Evolutionary conservation across 1,140 invertebrate genomes (phyloP).

Genomic region (Globodera ellingtonae): DNA sequence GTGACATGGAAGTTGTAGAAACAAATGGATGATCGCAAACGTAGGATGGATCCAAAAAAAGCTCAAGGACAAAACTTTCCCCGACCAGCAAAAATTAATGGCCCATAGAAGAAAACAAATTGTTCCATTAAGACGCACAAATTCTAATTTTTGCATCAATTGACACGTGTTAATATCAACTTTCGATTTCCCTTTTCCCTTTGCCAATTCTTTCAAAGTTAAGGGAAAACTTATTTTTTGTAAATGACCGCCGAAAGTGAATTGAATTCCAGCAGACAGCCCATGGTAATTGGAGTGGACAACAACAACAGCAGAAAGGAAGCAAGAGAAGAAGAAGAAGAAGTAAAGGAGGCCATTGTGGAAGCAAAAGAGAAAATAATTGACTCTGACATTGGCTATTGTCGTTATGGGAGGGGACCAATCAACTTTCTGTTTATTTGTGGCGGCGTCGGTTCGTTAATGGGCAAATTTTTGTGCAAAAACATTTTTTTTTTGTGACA

Average conservation of each 20-base stretch:
- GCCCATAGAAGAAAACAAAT: too few species aligned
- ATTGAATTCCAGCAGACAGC: background rate
- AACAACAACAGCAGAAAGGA: background rate
- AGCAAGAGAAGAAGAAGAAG: background rate
- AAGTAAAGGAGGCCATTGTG: slow-evolving; percentile 34
- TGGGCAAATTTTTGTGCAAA: background rate
- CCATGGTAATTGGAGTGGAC: background rate
- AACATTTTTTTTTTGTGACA: slow-evolving; percentile 23
- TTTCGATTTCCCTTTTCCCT: too few species aligned
- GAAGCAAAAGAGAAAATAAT: slow-evolving; percentile 34
- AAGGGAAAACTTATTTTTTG: too few species aligned
- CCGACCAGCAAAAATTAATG: too few species aligned
- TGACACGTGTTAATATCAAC: too few species aligned
- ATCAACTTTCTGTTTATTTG: slow-evolving; percentile 61
- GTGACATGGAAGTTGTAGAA: too few species aligned
- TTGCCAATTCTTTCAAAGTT: too few species aligned
- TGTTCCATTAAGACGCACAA: too few species aligned
- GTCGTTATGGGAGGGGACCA: slow-evolving; percentile 58
- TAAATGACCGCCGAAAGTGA: slow-evolving; percentile 14
- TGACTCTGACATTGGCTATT: slow-evolving; percentile 49
- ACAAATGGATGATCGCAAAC: too few species aligned
- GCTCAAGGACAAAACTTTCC: too few species aligned
- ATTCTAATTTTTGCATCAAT: too few species aligned
- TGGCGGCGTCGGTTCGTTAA: slow-evolving; percentile 57
- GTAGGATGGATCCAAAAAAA: too few species aligned